Conservation (phyloP, 1,140 invertebrate species). For the Reticulitermes speratus region DNA sequence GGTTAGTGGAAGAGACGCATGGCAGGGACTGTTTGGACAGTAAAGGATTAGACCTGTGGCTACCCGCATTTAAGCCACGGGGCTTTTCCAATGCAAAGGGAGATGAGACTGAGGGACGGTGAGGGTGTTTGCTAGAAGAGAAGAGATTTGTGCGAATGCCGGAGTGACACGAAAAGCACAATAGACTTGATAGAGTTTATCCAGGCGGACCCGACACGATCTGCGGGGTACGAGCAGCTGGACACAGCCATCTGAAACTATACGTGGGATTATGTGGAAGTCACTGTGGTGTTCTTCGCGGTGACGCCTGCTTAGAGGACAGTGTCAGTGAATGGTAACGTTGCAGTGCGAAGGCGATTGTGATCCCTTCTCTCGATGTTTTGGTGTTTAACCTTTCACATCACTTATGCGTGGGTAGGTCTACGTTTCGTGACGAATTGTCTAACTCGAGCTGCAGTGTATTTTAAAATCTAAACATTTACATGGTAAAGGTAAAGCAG, state of each 20-base stretch:
- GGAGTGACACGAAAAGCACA: constrained; percentile 10
- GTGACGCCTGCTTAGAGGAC: not conserved
- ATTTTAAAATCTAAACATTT: too few relatives aligned
- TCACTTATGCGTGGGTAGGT: too few relatives aligned
- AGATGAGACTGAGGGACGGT: not conserved
- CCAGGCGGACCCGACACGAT: not conserved
- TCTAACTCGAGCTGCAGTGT: too few relatives aligned
- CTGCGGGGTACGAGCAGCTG: not conserved
- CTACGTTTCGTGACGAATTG: too few relatives aligned
- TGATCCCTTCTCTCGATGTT: too few relatives aligned
- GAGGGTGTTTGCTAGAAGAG: not conserved
- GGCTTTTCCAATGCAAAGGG: constrained; percentile 7
- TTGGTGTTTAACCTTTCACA: too few relatives aligned
- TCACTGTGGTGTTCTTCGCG: not conserved
- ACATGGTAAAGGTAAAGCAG: too few relatives aligned
- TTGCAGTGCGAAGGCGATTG: not conserved
- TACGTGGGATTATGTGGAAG: not conserved
- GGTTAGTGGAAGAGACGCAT: not conserved
- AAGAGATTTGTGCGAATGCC: constrained; percentile 10
- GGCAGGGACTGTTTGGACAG: constrained; percentile 9
- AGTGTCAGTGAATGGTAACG: not conserved
- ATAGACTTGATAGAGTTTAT: not conserved
- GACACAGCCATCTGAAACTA: not conserved
- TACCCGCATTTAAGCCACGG: constrained; percentile 8
- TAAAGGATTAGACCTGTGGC: constrained; percentile 7